Conservation (phyloP, 2,113 vertebrate species). For the Peromyscus maniculatus region DNA sequence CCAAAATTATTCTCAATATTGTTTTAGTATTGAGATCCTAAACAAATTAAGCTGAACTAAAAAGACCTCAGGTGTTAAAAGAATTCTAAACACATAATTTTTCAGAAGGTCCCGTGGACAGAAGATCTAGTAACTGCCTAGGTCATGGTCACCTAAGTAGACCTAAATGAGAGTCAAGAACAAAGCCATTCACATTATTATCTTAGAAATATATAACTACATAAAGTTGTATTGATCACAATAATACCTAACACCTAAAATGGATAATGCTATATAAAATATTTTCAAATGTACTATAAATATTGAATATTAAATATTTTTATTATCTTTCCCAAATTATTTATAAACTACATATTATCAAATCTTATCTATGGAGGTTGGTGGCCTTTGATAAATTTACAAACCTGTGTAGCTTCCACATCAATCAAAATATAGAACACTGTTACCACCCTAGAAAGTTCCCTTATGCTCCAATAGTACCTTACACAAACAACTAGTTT, state of each 20-base stretch:
- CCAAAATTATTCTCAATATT: constrained; percentile 37
- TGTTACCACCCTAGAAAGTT: neutral
- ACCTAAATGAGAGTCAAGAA: neutral
- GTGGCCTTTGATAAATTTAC: constrained; percentile 27
- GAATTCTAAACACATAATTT: neutral
- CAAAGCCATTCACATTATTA: neutral
- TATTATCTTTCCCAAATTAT: constrained; percentile 15
- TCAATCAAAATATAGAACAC: constrained; percentile 46
- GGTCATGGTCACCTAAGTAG: neutral
- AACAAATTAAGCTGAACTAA: constrained; percentile 59
- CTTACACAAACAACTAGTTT: neutral
- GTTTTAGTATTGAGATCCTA: constrained; percentile 30
- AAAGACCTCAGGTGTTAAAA: neutral
- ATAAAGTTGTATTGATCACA: constrained; percentile 16
- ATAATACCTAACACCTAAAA: constrained; percentile 11
- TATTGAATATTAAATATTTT: neutral
- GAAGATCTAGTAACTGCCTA: neutral
- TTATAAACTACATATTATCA: constrained; percentile 43
- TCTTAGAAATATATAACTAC: constrained; percentile 8
- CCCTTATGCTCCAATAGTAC: neutral
- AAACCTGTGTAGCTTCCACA: neutral
- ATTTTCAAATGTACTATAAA: neutral
- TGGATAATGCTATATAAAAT: constrained; percentile 1
- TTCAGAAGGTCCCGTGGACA: neutral
- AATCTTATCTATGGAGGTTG: constrained; percentile 42